Evolutionary conservation across 1,140 invertebrate genomes (phyloP).

Genomic region (Aethina tumida): DNA sequence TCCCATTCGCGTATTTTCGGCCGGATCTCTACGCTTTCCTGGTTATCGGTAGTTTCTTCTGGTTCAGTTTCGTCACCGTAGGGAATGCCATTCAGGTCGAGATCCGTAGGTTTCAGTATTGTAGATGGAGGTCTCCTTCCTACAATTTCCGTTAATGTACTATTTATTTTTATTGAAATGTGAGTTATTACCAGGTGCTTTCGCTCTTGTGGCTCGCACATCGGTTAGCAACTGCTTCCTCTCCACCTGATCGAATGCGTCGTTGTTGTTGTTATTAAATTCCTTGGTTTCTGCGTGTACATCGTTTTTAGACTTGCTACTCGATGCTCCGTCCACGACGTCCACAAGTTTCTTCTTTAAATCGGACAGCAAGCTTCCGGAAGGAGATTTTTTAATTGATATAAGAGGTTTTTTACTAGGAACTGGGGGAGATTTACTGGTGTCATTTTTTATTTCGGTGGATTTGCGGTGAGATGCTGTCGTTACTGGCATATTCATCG

Average conservation of each 20-base stretch:
- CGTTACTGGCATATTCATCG: conserved; percentile 30
- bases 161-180: too few relatives aligned
- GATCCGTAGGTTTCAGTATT: too few relatives aligned
- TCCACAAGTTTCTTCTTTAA: conserved; percentile 48
- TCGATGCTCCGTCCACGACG: conserved; percentile 29
- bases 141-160: too few relatives aligned
- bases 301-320: conserved; percentile 25
- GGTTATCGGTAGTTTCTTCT: too few relatives aligned
- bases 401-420: conserved; percentile 49
- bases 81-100: too few relatives aligned
- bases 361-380: conserved; percentile 45
- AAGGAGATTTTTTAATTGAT: conserved; percentile 52
- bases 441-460: conserved; percentile 37
- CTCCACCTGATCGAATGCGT: conserved; percentile 51
- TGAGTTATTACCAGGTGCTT: conserved; percentile 34
- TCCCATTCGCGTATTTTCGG: conserved; percentile 46
- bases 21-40: too few relatives aligned
- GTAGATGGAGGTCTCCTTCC: too few relatives aligned
- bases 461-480: conserved; percentile 42
- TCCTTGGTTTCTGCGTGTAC: conserved; percentile 10
- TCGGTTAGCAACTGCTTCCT: conserved; percentile 49
- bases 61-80: conserved; percentile 35
- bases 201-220: conserved; percentile 48
- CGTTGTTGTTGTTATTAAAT: conserved; percentile 10
- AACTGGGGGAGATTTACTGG: conserved; percentile 30